Conservation (phyloP, 1,140 invertebrate species). For the Lepidurus packardi region DNA sequence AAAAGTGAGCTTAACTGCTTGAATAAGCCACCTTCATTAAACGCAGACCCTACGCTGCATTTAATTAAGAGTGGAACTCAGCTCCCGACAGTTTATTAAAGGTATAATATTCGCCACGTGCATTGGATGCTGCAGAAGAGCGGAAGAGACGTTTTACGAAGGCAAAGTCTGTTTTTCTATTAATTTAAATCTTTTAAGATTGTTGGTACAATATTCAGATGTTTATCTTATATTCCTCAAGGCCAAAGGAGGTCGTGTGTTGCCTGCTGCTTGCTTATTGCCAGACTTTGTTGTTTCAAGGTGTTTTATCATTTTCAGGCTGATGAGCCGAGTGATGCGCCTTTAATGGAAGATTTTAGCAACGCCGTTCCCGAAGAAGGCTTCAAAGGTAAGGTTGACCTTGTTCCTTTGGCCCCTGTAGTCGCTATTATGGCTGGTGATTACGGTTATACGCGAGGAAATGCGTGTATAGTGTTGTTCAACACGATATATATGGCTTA, state of each 20-base stretch:
- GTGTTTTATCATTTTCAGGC: not conserved
- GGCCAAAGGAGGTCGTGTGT: too few relatives aligned
- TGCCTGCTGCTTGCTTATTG: too few relatives aligned
- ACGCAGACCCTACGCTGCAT: not conserved
- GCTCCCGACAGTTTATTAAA: not conserved
- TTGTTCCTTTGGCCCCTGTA: not conserved
- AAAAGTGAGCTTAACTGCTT: conserved; percentile 15
- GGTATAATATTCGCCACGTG: not conserved
- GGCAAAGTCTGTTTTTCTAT: not conserved
- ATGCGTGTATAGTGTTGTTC: too few relatives aligned
- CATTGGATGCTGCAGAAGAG: not conserved
- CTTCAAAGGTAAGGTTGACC: not conserved
- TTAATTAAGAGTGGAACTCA: conserved; percentile 6
- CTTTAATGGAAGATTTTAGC: conserved; percentile 3
- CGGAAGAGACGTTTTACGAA: not conserved
- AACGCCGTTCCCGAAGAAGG: not conserved
- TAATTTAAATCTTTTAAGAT: not conserved
- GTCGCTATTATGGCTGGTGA: too few relatives aligned
- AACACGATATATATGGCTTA: too few relatives aligned
- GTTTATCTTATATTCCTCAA: too few relatives aligned
- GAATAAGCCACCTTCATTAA: not conserved
- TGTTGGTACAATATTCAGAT: not conserved
- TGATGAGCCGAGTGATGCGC: not conserved
- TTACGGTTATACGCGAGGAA: too few relatives aligned
- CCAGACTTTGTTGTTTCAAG: too few relatives aligned